phyloP scores from a whole-genome alignment of 1,140 invertebrate species.

The Ceratosolen fusciceps region DNA sequence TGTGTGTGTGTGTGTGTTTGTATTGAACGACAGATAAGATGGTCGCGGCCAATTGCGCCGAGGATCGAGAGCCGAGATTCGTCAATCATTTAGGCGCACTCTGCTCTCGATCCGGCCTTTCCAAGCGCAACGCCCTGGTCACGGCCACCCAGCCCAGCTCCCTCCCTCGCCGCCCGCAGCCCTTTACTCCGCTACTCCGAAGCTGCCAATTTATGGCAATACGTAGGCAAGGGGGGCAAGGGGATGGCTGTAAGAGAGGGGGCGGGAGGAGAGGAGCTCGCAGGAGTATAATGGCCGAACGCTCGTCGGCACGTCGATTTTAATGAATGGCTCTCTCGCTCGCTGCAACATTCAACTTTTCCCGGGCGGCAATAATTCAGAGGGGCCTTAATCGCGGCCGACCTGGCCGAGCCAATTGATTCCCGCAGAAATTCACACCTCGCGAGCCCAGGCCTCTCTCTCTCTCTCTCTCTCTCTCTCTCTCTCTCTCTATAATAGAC shows the following conservation, averaged over 20 bases:
- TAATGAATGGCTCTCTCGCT: not conserved
- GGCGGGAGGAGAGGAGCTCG: not conserved
- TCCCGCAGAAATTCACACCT: constrained; percentile 4
- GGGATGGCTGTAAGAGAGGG: not conserved
- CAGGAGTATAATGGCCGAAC: not conserved
- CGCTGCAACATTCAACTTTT: not conserved
- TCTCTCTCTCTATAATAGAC: too few relatives aligned
- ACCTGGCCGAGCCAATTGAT: not conserved
- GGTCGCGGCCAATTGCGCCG: too few relatives aligned
- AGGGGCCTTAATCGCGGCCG: not conserved
- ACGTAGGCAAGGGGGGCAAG: too few relatives aligned
- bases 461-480: not conserved
- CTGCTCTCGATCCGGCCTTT: too few relatives aligned
- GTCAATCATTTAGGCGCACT: too few relatives aligned
- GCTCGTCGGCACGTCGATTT: not conserved
- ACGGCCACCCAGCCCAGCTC: too few relatives aligned
- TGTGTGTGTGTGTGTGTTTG: too few relatives aligned
- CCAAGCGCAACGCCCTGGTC: too few relatives aligned
- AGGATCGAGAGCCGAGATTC: too few relatives aligned
- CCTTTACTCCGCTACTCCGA: too few relatives aligned
- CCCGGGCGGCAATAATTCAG: not conserved
- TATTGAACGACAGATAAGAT: too few relatives aligned
- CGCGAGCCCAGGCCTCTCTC: not conserved
- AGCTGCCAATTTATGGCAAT: not conserved
- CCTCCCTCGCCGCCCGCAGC: too few relatives aligned